Conservation (phyloP, 2,797 vertebrate genomes). For the Eremophila alpestris region DNA sequence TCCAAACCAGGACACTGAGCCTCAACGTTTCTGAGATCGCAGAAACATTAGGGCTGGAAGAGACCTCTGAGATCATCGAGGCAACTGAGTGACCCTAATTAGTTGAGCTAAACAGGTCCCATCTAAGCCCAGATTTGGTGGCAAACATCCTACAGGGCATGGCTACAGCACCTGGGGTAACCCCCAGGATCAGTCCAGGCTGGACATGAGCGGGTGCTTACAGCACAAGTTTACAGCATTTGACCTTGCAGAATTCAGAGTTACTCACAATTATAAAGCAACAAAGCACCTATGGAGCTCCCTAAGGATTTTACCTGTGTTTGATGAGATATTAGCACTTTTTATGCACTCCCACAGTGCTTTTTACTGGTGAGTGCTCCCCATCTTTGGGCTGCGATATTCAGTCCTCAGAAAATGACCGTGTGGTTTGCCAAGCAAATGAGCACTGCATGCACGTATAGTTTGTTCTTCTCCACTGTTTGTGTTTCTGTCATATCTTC, state of each 20-base stretch:
- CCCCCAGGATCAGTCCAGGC: too few relatives aligned
- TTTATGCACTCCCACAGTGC: background rate
- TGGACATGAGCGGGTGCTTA: background rate
- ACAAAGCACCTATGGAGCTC: background rate
- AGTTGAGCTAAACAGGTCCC: background rate
- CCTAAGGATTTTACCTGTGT: background rate
- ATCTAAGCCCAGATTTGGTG: background rate
- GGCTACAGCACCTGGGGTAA: fast-evolving
- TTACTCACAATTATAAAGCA: background rate
- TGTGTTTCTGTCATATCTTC: background rate
- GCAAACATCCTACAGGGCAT: background rate
- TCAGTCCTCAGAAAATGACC: background rate
- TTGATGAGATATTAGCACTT: background rate
- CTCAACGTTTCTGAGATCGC: background rate
- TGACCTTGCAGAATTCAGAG: background rate
- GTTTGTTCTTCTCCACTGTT: background rate
- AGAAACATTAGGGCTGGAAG: background rate
- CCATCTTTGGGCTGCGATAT: background rate
- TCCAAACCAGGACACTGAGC: background rate
- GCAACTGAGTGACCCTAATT: background rate
- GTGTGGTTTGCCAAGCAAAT: background rate
- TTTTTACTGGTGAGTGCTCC: background rate
- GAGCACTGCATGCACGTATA: background rate
- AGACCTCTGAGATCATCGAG: background rate
- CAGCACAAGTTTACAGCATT: background rate